Evolutionary conservation across 2,888 invertebrate species (phyloP), one percentile per base, ranked within the genome.

Genomic region (Amphipoea oculea): DNA sequence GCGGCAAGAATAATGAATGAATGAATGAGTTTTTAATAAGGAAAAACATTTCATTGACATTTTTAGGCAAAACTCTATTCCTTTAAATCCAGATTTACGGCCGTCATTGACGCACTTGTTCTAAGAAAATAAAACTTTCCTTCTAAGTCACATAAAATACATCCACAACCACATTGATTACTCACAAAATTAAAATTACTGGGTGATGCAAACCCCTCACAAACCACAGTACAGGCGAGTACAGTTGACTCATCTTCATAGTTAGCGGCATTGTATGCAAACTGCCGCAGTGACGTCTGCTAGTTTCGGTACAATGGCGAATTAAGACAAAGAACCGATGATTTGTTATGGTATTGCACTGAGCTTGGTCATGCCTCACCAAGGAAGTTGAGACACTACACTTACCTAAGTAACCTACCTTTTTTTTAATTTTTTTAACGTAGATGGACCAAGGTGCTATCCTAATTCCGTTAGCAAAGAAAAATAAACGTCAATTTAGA

Each of bases 301-400:
- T 89, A 85, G 89, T 88, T 89, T 89, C 81, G 89, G 83, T 83
- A 93, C 93, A 93, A 93, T 93, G 89, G 89, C 54, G 82, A 91
- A 90, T 91, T 90, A 90, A 91, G 89, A 91, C 90, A 89, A 91
- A 90, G 82, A 88, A 83, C 70, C 84, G 77, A 83, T 86, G 76
- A 89, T 89, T 89, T 79, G 86, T 84, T 90, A 88, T 90, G 89
- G 90, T 85, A 86, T 88, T 90, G 86, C 87, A 78, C 76, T 78
- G 80, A 81, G 79, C 79, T 81, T 86, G 87, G 87, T 91, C 88
- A 89, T 84, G 89, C 87, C 63, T 86, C 80, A 78, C 78, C 76
- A 81, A 80, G 83, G 84, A 81, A 78, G 81, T 89, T 89, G 70
- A 80, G 81, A 86, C 78, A 89, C 73, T 48, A 48, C 17, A 73